A percentile compares a stretch with the other conserved stretches of the same genome.
Evolutionary conservation across 2,797 vertebrate species (phyloP).

Genomic region (Mormyrus hasselquistii): DNA sequence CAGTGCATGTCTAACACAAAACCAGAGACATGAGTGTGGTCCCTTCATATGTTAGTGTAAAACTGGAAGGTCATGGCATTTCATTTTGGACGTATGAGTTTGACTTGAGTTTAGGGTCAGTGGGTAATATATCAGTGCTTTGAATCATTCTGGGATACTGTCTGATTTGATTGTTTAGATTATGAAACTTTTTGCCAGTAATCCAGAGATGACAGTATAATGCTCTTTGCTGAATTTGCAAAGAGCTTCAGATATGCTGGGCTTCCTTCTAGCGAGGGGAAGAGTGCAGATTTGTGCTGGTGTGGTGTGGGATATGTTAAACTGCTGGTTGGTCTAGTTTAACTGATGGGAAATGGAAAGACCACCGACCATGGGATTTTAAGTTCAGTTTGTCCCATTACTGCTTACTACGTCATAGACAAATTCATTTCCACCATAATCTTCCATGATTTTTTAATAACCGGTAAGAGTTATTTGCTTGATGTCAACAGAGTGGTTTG

Average conservation of each 20-base stretch:
- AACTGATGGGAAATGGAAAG: background rate
- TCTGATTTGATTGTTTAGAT: background rate
- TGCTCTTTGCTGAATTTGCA: background rate
- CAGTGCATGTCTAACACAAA: background rate
- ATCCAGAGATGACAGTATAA: background rate
- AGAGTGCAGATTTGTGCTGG: background rate
- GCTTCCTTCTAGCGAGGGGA: background rate
- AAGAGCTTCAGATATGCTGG: background rate
- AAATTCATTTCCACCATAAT: background rate
- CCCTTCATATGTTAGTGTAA: background rate
- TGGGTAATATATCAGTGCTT: background rate
- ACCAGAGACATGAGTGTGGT: background rate
- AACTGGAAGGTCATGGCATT: background rate
- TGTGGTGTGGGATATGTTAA: background rate
- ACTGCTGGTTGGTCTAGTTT: background rate
- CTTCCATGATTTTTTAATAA: background rate
- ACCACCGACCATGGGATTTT: background rate
- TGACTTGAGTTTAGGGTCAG: background rate
- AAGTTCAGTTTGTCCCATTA: conserved; percentile 1
- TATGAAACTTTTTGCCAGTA: background rate
- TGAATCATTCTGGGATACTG: background rate
- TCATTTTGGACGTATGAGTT: background rate
- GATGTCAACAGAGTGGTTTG: background rate
- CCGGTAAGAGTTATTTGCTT: background rate
- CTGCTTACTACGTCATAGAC: background rate